phyloP scores from a whole-genome alignment of 2,888 invertebrate species.

The Dugesia japonica region DNA sequence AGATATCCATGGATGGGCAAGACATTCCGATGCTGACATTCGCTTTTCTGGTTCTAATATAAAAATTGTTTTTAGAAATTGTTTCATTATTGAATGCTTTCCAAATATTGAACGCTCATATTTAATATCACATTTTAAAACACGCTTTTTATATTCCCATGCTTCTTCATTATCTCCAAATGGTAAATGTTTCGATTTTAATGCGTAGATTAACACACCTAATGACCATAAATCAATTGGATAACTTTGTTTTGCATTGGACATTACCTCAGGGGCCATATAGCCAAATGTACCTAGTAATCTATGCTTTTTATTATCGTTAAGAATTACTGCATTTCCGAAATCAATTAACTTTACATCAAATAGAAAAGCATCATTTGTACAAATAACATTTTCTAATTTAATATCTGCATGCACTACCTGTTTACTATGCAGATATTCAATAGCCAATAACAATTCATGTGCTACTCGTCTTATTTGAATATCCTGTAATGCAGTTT shows the following conservation, averaged over 20 bases:
- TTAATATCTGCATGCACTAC: background rate
- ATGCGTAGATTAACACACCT: background rate
- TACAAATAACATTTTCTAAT: constrained; percentile 3
- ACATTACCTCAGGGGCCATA: background rate
- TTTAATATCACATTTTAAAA: background rate
- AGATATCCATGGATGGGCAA: background rate
- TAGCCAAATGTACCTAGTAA: background rate
- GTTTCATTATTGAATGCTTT: background rate
- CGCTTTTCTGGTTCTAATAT: background rate
- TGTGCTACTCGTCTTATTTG: background rate
- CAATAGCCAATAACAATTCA: background rate
- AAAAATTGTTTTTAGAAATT: background rate
- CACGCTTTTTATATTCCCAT: background rate
- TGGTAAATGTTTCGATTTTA: background rate
- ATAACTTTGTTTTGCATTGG: background rate
- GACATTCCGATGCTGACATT: background rate
- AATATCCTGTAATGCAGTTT: background rate
- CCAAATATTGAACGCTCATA: background rate
- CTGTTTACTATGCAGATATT: background rate
- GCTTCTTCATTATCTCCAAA: background rate
- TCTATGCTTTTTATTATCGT: background rate
- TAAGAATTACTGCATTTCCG: background rate
- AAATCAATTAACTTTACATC: background rate
- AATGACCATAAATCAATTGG: background rate
- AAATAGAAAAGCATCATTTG: background rate